Evolutionary conservation across 2,113 vertebrate genomes (phyloP), one percentile per base, ranked within the genome.

Genomic region (Zapus hudsonius): DNA sequence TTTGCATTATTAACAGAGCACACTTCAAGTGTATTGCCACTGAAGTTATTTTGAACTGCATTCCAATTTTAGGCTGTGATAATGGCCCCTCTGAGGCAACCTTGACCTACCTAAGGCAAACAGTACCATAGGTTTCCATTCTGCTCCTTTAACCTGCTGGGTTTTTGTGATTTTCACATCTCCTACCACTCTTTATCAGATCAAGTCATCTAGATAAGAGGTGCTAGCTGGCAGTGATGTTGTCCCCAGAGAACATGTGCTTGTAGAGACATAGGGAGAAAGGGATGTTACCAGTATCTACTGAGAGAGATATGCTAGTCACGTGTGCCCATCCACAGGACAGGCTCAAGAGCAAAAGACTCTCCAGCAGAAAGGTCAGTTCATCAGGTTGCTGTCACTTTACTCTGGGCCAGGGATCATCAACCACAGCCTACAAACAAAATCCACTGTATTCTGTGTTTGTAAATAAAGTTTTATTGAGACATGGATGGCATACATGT

Each of bases 71-170:
- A 86, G 44, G 70, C 38, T 47, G 69, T 27, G n/a, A 33, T 38
- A 85, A 57, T 5, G 36, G 38, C 29, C 44, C 80, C 40, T 76
- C 59, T 33, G 75, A 92, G 33, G 61, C 78, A 78, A 86, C 16
- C 92, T 84, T 66, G 66, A 93, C 86, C 93, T 89, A 80, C 85
- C 82, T 55, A 84, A 90, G 70, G 74, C 61, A 84, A 80, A 84
- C 5, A 85, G n/a, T 0, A 36, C 42, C 17, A n/a, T 9, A 7
- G n/a, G 3, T 61, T 64, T 61, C 72, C 40, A 36, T 70, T 94
- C 52, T 90, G 66, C 84, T 25, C 10, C 11, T 25, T 79, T 67
- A 5, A 16, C 25, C 57, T 31, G 61, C 13, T 42, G n/a, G n/a
- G n/a, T n/a, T 74, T 84, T 78, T 59, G 20, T 74, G 52, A 72